Evolutionary conservation across 2,888 invertebrate species (phyloP).

Genomic region (Morpho achilles): DNA sequence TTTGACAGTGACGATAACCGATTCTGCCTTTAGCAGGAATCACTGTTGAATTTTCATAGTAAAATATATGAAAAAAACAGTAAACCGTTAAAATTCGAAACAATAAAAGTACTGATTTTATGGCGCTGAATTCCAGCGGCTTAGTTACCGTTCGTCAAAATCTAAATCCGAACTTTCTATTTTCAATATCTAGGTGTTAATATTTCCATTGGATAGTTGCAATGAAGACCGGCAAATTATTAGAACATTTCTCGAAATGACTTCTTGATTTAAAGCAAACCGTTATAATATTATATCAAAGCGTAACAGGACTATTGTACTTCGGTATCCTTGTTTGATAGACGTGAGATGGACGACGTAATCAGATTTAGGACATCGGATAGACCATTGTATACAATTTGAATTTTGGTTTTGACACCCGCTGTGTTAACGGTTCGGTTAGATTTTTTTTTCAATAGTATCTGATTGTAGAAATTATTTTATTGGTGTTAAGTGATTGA

Average conservation of each 20-base stretch:
- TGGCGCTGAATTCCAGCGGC: no score
- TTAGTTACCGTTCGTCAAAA: no score
- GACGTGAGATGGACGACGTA: slow-evolving; percentile 7
- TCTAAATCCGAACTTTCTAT: no score
- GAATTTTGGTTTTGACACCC: slow-evolving; percentile 24
- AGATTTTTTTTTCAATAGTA: slow-evolving; percentile 5
- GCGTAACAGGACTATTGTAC: slow-evolving; percentile 2
- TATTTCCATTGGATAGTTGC: no score
- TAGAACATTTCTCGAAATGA: background rate
- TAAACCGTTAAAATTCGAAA: no score
- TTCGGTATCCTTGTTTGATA: slow-evolving; percentile 8
- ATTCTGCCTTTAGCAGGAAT: no score
- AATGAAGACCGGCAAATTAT: background rate
- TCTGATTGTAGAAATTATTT: slow-evolving; percentile 10
- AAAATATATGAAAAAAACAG: no score
- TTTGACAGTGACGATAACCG: no score
- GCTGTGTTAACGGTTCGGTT: slow-evolving; percentile 8
- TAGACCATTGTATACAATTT: slow-evolving; percentile 20
- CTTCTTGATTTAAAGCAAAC: background rate
- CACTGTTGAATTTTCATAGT: no score
- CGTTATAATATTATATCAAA: slow-evolving; percentile 2
- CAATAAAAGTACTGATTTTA: no score
- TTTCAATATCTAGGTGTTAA: no score
- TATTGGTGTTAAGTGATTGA: slow-evolving; percentile 7
- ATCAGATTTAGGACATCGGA: slow-evolving; percentile 14